These are phyloP conservation scores for Stigmatopora nigra DNA, from an alignment of 2,113 vertebrate genomes.

Conservation along the genomic window DNA sequence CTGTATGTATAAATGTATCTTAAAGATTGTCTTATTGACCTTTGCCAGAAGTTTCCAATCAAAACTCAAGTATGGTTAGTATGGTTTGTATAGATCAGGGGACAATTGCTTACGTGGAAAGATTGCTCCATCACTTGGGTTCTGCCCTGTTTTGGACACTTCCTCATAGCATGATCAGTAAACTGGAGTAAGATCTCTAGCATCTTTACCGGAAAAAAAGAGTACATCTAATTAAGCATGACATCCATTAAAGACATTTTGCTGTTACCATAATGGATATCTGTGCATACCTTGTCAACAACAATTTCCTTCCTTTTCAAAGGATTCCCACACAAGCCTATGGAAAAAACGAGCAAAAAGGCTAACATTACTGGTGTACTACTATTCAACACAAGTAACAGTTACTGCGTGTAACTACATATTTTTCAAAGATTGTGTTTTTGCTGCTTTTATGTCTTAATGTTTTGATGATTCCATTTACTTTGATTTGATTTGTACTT, in stretches of 20 bases:
- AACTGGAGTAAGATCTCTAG: slow-evolving; percentile 90
- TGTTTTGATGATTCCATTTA: no score
- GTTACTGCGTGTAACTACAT: no score
- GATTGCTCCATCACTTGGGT: slow-evolving; percentile 95
- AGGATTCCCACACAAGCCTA: slow-evolving; percentile 84
- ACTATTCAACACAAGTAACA: no score
- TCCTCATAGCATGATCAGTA: slow-evolving; percentile 81
- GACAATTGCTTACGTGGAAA: slow-evolving; percentile 75
- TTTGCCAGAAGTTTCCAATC: no score
- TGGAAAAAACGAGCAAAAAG: not conserved
- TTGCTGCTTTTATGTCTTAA: no score
- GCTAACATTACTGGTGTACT: no score
- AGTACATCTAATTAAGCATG: not conserved
- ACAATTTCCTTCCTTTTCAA: slow-evolving; percentile 82
- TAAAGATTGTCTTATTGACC: no score
- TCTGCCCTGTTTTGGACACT: slow-evolving; percentile 92
- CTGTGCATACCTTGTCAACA: slow-evolving; percentile 79
- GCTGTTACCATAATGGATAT: not conserved
- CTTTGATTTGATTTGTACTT: no score
- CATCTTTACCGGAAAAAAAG: slow-evolving; percentile 71
- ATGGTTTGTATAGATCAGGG: no score
- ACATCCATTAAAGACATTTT: not conserved
- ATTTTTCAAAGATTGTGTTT: no score
- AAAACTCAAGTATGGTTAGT: no score
- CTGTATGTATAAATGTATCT: no score